Evolutionary conservation across 2,888 invertebrate genomes (phyloP), one percentile per base, ranked within the genome.

Genomic region (Hirtodrosophila duncani): DNA sequence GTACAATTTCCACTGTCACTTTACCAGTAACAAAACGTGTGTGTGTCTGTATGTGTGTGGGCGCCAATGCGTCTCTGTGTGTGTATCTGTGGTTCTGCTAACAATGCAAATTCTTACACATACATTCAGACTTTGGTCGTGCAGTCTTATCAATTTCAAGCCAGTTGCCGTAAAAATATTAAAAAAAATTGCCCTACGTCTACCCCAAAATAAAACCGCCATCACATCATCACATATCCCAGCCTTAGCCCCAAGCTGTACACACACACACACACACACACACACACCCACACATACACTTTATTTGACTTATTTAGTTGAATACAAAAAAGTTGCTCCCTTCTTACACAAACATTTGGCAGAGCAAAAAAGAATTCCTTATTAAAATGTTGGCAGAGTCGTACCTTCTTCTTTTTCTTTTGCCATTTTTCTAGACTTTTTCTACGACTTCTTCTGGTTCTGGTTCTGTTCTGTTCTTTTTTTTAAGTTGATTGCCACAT

Each of bases 401-500:
- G 52, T 52, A 39, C 64, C 50, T 38, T 67, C 24, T 34, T 24
- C 34, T 17, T 24, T 18, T n/a, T 11, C 14, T 29, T 3, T 4
- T n/a, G 2, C 5, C 8, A 8, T 6, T 6, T 11, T 31, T 17
- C 53, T 67, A 63, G 67, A 50, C 44, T 33, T 41, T 45, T 29
- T 37, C 16, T 14, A 20, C n/a, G n/a, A n/a, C n/a, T n/a, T n/a
- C n/a, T n/a, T n/a, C n/a, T n/a, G n/a, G n/a, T n/a, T n/a, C n/a
- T n/a, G n/a, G n/a, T 5, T 27, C 10, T 23, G 41, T 43, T 56
- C 30, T n/a, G n/a, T 38, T 52, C 44, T 67, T 55, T 52, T 56
- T 48, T 34, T 38, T 34, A 69, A 78, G 67, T 81, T 75, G 81
- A 81, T 75, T 75, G 79, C 67, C 81, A 70, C 70, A 75, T 74